Conservation (phyloP, 1,140 invertebrate species). For the Mesaphorura yosii region DNA sequence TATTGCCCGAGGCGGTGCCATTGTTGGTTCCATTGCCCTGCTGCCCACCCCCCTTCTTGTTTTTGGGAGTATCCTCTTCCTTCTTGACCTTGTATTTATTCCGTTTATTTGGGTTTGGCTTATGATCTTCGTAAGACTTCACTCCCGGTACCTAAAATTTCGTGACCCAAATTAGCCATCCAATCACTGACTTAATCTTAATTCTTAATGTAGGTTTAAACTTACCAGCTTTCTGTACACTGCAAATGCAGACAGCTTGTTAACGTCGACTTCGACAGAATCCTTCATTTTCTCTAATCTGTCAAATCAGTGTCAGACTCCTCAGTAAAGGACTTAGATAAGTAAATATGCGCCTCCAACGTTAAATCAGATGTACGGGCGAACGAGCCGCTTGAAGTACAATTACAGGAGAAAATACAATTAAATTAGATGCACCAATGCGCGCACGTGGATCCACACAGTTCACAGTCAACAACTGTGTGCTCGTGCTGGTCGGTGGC, state of each 20-base stretch:
- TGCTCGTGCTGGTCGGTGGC: no score
- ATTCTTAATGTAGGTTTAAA: background rate
- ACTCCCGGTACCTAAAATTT: constrained; percentile 25
- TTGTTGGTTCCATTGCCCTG: background rate
- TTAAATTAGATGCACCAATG: no score
- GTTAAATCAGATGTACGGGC: no score
- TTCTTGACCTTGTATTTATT: background rate
- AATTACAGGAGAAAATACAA: no score
- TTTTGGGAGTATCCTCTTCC: background rate
- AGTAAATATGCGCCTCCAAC: no score
- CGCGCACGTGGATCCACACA: no score
- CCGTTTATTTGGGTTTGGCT: background rate
- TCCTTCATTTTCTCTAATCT: no score
- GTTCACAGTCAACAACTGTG: no score
- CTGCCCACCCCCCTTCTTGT: background rate
- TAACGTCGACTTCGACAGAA: no score
- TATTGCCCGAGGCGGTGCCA: background rate
- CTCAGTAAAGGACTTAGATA: no score
- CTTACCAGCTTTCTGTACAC: constrained; percentile 16
- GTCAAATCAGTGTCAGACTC: no score
- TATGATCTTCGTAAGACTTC: constrained; percentile 20
- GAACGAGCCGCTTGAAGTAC: no score
- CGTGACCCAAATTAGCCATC: background rate
- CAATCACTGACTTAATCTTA: background rate
- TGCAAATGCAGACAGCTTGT: constrained; percentile 14